Base-by-base conservation (phyloP, 1,140 invertebrate genomes). In the Trichonephila clavata region DNA sequence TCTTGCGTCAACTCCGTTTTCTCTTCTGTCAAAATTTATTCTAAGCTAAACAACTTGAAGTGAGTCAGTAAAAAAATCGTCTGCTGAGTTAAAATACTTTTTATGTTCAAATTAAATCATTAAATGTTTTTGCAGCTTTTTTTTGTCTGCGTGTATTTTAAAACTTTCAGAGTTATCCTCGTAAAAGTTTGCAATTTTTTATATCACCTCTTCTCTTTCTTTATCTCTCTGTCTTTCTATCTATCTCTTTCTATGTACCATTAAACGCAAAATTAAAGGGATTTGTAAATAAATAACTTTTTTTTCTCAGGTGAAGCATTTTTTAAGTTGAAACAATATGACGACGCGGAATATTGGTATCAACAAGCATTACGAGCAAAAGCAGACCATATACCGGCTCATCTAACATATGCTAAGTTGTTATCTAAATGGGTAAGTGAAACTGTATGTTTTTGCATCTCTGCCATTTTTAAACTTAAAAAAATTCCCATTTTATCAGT, bases 401-500 rank as follows among this genome's bases (percentile, higher is more conserved):
- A 99, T 95, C 96, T 99, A 84, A 98, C 98, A 81, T 98, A 99
- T 95, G 98, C 98, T 77, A 98, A 98, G 96, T 97, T 99, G 87
- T 96, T 98, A 39, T 97, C 98, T 65, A 97, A 97, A 96, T 98
- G 98, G 97, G 98, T 99, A 97, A 97, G 97, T 97, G 88, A 60
- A 65, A 6, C 14, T 50, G 7, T 50, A 13, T 50, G 10, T 13
- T 50, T 13, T 10, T 50, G 32, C 32, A 39, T 4, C 2, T 39
- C 2, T n/a, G n/a, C n/a, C n/a, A n/a, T n/a, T n/a, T n/a, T n/a
- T n/a, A n/a, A n/a, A n/a, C n/a, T n/a, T n/a, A n/a, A n/a, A n/a
- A n/a, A n/a, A n/a, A n/a, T n/a, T n/a, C n/a, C n/a, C n/a, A n/a
- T 39, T 39, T 39, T 39, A 39, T 39, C 32, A 39, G 2, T 39